Percentiles rank a stretch among this genome's conserved stretches.
phyloP scores from a whole-genome alignment of 2,888 invertebrate species.

The Lepidochrysops patricia region DNA sequence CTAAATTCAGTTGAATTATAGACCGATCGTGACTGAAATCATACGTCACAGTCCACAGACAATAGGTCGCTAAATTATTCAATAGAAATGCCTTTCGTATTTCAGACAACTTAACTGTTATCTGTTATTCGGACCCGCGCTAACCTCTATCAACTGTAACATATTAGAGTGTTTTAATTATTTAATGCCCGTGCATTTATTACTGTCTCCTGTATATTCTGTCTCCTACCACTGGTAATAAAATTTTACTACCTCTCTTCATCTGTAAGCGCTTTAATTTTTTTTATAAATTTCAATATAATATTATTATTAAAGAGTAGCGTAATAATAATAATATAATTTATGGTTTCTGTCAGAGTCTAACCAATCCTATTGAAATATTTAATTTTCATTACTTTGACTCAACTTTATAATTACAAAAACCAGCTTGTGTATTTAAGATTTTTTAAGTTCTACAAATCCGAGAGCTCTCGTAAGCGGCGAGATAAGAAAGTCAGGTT shows the following conservation, averaged over 20 bases:
- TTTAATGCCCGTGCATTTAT: neutral
- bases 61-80: neutral
- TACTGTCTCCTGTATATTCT: too few relatives aligned
- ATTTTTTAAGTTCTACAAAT: neutral
- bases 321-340: too few relatives aligned
- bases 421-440: neutral
- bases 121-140: neutral
- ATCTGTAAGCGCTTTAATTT: too few relatives aligned
- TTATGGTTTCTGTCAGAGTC: too few relatives aligned
- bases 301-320: too few relatives aligned
- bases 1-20: constrained; percentile 1
- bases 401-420: neutral
- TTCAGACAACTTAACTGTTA: neutral
- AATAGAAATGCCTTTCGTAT: constrained; percentile 1
- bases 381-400: neutral
- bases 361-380: neutral
- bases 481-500: neutral
- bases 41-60: neutral
- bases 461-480: neutral
- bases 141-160: neutral
- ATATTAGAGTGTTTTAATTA: neutral
- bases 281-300: too few relatives aligned
- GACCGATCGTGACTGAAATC: constrained; percentile 1
- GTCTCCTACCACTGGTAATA: too few relatives aligned
- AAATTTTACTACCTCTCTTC: too few relatives aligned